phyloP scores from a whole-genome alignment of 2,113 vertebrate species.

The Tyrannus savana region DNA sequence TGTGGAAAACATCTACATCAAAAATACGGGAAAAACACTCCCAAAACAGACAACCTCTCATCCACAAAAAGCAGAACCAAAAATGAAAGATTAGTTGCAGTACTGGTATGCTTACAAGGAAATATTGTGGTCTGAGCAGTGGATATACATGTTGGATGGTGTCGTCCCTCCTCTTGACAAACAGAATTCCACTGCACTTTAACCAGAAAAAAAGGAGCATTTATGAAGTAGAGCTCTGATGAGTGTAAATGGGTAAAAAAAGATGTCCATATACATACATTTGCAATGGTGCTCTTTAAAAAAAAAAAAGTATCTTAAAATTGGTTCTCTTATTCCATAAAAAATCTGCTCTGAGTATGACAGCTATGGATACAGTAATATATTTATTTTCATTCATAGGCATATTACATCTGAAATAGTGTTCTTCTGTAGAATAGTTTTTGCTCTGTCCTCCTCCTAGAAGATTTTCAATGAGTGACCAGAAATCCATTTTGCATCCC shows the following conservation, averaged over 20 bases:
- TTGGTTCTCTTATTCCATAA: neutral
- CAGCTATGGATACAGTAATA: neutral
- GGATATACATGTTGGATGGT: neutral
- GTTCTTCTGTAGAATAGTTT: rapidly evolving
- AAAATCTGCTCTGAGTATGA: neutral
- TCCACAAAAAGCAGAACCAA: neutral
- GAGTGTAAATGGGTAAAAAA: neutral
- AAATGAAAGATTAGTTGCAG: neutral
- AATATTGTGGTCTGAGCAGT: neutral
- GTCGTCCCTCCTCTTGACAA: neutral
- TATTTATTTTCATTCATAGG: neutral
- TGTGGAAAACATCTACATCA: neutral
- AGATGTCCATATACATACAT: rapidly evolving
- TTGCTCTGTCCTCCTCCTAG: neutral
- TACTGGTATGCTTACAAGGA: neutral
- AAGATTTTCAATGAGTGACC: neutral
- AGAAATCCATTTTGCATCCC: neutral
- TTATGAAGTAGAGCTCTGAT: neutral
- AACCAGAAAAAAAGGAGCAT: neutral
- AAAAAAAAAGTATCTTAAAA: neutral
- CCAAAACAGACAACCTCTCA: neutral
- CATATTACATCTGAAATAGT: neutral
- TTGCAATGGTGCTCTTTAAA: neutral
- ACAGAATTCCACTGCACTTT: neutral
- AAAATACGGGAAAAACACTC: neutral